These are phyloP conservation scores for Cephus runcator DNA, from an alignment of 2,888 invertebrate species.

Conservation along the genomic window DNA sequence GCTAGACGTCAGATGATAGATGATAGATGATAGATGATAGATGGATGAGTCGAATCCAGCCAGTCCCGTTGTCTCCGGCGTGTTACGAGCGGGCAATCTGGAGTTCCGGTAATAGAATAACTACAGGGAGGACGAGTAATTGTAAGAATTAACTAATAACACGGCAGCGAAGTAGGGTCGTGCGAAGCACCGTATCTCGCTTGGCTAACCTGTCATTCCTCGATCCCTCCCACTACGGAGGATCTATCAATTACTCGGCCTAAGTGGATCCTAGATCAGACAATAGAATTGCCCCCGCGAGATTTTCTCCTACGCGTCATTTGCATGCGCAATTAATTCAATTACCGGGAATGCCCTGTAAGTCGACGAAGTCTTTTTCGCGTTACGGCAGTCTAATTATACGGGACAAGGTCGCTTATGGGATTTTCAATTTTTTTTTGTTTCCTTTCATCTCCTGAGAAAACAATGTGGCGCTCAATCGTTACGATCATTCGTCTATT, in stretches of 20 bases:
- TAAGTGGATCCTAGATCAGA: conserved; percentile 57
- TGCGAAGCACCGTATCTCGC: conserved; percentile 56
- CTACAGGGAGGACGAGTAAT: conserved; percentile 63
- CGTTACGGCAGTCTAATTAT: too few relatives aligned
- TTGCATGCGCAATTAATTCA: conserved; percentile 3
- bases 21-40: background rate
- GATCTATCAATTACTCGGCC: conserved; percentile 60
- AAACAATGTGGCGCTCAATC: background rate
- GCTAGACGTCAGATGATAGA: background rate
- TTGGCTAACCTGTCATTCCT: conserved; percentile 60
- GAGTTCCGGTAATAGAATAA: conserved; percentile 60
- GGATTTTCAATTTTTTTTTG: too few relatives aligned
- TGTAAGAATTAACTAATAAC: conserved; percentile 66
- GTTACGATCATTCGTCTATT: background rate
- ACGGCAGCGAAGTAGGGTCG: conserved; percentile 58
- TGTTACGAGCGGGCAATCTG: background rate
- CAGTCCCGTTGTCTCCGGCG: background rate
- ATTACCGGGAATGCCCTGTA: background rate
- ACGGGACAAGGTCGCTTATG: too few relatives aligned
- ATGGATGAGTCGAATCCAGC: background rate
- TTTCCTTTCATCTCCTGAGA: background rate
- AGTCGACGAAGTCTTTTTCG: too few relatives aligned
- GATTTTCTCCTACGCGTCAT: background rate
- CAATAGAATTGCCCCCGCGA: conserved; percentile 55
- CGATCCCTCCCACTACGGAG: conserved; percentile 47